Base-by-base conservation (phyloP, 2,797 vertebrate species). In the Sebastes diploproa region DNA sequence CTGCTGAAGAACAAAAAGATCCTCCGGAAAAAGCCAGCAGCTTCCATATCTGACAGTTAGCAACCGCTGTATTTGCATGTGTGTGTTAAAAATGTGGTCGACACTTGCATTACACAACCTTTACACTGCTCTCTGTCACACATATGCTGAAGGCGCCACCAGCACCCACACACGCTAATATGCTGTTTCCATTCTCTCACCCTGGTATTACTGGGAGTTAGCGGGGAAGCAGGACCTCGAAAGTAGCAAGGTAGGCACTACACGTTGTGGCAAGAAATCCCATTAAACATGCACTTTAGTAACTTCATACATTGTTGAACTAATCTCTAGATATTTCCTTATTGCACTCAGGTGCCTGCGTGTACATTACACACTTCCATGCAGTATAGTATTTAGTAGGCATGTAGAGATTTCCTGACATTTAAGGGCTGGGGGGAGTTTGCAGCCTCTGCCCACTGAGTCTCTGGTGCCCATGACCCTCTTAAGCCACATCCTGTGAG, bases 161-260 rank as follows among this genome's bases (percentile, higher is more conserved):
- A 69, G 68, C 69, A 70, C 70, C 63, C 80, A 82, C 86, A 69
- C 54, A 38, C 36, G 9, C 61, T 79, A 75, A 82, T 84, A 1
- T 34, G 55, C 62, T 50, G 55, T 93, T 91, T 93, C 93, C 89
- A 91, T 90, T 86, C 86, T 78, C 85, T 92, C 90, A 90, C 80
- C 65, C 78, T 80, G 74, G 75, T 80, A 84, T 84, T 88, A 73
- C 71, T 42, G 72, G 58, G 64, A 78, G 68, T 63, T 46, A 62
- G 65, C 10, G 7, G 67, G 69, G 54, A 54, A 52, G 72, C 54
- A 54, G n/a, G 56, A 70, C 29, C 58, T 36, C 1, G 7, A 38
- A 69, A 69, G 2, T 4, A 75, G 38, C 62, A 36, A 68, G 46
- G 52, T 32, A 62, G 59, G 34, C 22, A 18, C 34, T n/a, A 7